Base-by-base conservation (phyloP, 2,113 vertebrate genomes). In the Cyprinus carpio region DNA sequence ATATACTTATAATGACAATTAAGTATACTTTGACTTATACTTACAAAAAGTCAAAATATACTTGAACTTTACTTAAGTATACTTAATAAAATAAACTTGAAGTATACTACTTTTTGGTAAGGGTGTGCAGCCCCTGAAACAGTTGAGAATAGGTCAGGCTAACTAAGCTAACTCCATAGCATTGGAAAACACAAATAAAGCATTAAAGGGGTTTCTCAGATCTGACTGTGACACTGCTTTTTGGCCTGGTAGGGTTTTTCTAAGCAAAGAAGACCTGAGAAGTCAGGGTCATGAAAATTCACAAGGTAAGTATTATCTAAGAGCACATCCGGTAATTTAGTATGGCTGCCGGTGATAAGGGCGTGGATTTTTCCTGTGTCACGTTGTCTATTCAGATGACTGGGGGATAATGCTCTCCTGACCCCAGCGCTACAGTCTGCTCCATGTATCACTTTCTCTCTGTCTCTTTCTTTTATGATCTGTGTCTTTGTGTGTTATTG, bases 281-380 rank as follows among this genome's bases (percentile, higher is more conserved):
- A 85, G 29, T 65, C 82, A 75, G 25, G 77, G 43, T 13, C 78
- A 40, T 75, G 27, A 20, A 62, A 72, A 72, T 71, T 62, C 51
- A 64, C 49, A 81, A 69, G 69, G 58, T 65, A 74, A 20, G 78
- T 64, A 75, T 81, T 82, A 37, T 86, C 77, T 64, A 34, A 81
- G 84, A 81, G 69, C 49, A 64, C 23, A 85, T 86, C 78, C 79
- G 69, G 78, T 82, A 71, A 86, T 88, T 75, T 62, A 51, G 78
- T 76, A 76, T 40, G 84, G 79, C 64, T 88, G 78, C 79, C 62
- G 83, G 85, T 84, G 74, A 87, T 85, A 87, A 86, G 86, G 80
- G 40, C 29, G 51, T 88, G 82, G 85, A 51, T 86, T 88, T 88
- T 88, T 88, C 85, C 85, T 87, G 77, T 84, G 81, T 88, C 87